phyloP scores from a whole-genome alignment of 2,797 vertebrate genomes.

The Crossoptilon crossoptilon region DNA sequence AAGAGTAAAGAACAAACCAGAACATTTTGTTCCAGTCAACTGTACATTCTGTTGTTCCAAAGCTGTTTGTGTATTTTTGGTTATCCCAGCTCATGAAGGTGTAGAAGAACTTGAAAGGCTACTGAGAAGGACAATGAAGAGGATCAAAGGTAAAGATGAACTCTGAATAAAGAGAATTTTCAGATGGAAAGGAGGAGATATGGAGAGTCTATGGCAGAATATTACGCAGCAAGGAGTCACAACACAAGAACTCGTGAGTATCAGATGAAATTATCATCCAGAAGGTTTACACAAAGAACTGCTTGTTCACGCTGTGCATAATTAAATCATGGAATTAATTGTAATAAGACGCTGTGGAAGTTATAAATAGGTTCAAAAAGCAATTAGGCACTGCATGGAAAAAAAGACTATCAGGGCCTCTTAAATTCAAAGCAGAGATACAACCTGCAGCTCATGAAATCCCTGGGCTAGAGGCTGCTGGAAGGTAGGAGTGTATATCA shows the following conservation, averaged over 20 bases:
- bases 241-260: background rate
- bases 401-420: background rate
- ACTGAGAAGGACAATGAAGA: background rate
- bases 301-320: conserved; percentile 13
- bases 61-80: background rate
- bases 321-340: conserved; percentile 48
- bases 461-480: background rate
- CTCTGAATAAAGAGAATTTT: background rate
- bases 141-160: background rate
- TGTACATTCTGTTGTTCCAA: background rate
- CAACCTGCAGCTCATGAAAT: background rate
- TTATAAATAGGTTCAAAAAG: conserved; percentile 44
- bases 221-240: conserved; percentile 5
- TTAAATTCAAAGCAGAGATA: conserved; percentile 35
- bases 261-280: conserved; percentile 21
- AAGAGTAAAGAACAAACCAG: background rate
- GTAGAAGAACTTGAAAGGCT: background rate
- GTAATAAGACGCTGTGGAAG: conserved; percentile 33
- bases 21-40: background rate
- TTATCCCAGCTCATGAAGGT: background rate
- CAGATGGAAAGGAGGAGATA: background rate
- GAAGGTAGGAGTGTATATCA: background rate
- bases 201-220: background rate
- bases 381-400: conserved; percentile 14
- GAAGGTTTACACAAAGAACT: conserved; percentile 43